A percentile compares a stretch with the other conserved stretches of the same genome.
Conservation (phyloP, 2,113 vertebrate species). For the Peucedramus taeniatus region DNA sequence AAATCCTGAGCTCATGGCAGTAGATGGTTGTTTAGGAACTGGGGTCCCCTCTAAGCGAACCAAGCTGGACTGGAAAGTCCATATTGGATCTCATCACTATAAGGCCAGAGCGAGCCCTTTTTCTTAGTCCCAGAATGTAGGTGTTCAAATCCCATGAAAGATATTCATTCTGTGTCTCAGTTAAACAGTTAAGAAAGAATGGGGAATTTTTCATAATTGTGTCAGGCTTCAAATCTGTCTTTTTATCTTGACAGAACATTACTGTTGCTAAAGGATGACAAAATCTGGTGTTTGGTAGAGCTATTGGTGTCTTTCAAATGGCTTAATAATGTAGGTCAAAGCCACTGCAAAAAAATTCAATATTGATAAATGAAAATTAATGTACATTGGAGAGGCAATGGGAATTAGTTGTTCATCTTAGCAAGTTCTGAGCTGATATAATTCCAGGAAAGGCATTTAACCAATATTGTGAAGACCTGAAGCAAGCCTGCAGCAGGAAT, state of each 20-base stretch:
- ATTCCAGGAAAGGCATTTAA: neutral
- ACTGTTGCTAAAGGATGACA: neutral
- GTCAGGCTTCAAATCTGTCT: neutral
- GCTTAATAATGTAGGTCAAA: neutral
- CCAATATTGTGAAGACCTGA: neutral
- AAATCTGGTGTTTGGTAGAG: neutral
- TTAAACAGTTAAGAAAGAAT: neutral
- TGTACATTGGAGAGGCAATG: neutral
- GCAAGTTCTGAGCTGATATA: neutral
- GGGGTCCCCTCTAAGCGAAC: neutral
- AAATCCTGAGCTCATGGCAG: neutral
- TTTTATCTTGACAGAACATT: neutral
- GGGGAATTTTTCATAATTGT: neutral
- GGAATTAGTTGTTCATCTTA: neutral
- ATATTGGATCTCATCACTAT: fast-evolving
- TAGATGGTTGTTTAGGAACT: neutral
- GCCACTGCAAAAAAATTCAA: neutral
- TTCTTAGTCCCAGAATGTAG: neutral
- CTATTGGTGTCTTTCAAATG: neutral
- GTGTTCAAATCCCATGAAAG: neutral
- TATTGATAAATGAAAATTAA: slow-evolving; percentile 28
- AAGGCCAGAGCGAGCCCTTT: neutral
- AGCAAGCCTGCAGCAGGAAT: neutral
- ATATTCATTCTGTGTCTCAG: neutral
- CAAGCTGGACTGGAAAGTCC: neutral